Percentiles rank a stretch among this genome's conserved stretches.
Conservation (phyloP, 2,888 invertebrate species). For the Thera britannica region DNA sequence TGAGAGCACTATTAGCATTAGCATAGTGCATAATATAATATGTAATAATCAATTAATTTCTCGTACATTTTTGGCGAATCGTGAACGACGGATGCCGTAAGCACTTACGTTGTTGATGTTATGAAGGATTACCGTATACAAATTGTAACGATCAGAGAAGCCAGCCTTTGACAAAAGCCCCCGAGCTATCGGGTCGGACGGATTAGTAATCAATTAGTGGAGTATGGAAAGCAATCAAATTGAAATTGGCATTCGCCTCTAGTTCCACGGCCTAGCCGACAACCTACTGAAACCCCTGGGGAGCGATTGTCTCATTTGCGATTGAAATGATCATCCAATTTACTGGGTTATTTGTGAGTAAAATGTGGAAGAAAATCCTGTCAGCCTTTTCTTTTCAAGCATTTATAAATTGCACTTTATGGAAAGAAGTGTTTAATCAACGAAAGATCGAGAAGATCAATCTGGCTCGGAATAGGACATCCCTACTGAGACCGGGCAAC, state of each 20-base stretch:
- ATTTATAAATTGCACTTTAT: not conserved
- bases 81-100: too few species aligned
- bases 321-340: conserved; percentile 20
- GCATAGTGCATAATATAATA: too few species aligned
- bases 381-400: not conserved
- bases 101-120: not conserved
- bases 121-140: not conserved
- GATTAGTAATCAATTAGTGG: conserved; percentile 29
- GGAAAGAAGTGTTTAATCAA: too few species aligned
- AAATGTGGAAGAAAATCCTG: not conserved
- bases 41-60: too few species aligned
- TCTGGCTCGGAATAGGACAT: too few species aligned
- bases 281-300: conserved; percentile 15
- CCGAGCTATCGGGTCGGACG: conserved; percentile 15
- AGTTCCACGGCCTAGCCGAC: conserved; percentile 13
- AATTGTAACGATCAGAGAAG: not conserved
- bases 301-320: conserved; percentile 25
- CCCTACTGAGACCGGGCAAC: too few species aligned
- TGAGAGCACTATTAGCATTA: too few species aligned
- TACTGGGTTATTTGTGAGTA: conserved; percentile 1
- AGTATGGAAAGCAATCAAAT: conserved; percentile 33
- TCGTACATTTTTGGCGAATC: too few species aligned
- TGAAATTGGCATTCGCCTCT: conserved; percentile 27
- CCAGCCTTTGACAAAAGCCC: conserved; percentile 2
- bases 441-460: too few species aligned